phyloP scores from a whole-genome alignment of 2,113 vertebrate species.

The Zosterops japonicus region DNA sequence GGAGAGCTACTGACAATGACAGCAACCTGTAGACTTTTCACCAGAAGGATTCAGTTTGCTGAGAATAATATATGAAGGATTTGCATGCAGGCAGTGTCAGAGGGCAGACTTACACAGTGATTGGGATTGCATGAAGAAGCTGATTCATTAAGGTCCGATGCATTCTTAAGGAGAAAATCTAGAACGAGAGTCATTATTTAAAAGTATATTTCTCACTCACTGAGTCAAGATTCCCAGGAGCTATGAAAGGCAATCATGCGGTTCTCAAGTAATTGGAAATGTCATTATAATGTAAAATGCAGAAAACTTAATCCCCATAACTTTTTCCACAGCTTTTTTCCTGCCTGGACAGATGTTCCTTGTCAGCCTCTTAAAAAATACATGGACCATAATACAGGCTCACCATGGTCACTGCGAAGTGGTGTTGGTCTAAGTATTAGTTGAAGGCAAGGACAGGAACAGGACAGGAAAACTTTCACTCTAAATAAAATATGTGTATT shows the following conservation, averaged over 20 bases:
- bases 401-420: neutral
- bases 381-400: neutral
- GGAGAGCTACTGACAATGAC: neutral
- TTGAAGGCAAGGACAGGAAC: neutral
- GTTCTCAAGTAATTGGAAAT: conserved; percentile 42
- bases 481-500: neutral
- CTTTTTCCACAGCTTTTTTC: conserved; percentile 15
- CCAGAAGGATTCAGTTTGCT: neutral
- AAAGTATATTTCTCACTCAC: conserved; percentile 39
- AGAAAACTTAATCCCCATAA: conserved; percentile 38
- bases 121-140: neutral
- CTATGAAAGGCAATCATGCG: conserved; percentile 20
- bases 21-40: neutral
- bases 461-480: neutral
- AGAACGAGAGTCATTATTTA: conserved; percentile 37
- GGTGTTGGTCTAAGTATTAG: neutral
- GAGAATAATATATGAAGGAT: neutral
- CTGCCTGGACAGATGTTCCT: conserved; percentile 27
- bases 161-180: conserved; percentile 36
- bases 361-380: conserved; percentile 38
- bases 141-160: neutral
- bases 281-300: conserved; percentile 49
- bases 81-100: neutral
- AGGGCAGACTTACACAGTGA: neutral
- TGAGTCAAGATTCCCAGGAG: conserved; percentile 50